Evolutionary conservation across 2,888 invertebrate genomes (phyloP).

Genomic region (Lycaena phlaeas): DNA sequence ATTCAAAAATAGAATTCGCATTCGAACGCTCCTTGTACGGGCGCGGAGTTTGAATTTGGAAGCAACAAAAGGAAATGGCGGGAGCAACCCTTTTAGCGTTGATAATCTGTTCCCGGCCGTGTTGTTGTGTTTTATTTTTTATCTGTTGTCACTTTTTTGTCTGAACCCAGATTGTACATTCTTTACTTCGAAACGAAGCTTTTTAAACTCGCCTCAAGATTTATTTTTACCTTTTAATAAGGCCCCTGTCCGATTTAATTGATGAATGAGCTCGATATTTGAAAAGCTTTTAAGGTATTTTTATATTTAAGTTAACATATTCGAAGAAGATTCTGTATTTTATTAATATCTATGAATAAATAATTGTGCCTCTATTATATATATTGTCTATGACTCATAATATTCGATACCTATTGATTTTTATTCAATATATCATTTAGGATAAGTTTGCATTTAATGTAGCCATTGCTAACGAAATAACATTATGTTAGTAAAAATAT

Average conservation of each 20-base stretch:
- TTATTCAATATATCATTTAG: too few relatives aligned
- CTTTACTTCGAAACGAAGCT: constrained; percentile 71
- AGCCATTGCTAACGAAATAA: too few relatives aligned
- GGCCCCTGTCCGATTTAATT: constrained; percentile 60
- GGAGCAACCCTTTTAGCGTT: constrained; percentile 74
- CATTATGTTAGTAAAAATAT: too few relatives aligned
- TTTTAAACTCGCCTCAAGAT: constrained; percentile 61
- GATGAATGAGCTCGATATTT: constrained; percentile 59
- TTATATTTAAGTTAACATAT: constrained; percentile 6
- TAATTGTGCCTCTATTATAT: too few relatives aligned
- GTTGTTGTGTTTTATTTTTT: constrained; percentile 57
- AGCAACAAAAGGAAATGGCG: constrained; percentile 70
- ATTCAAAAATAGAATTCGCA: constrained; percentile 73
- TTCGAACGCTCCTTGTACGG: constrained; percentile 72
- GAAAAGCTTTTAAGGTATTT: constrained; percentile 44
- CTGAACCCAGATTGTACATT: constrained; percentile 70
- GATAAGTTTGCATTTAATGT: too few relatives aligned
- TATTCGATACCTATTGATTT: too few relatives aligned
- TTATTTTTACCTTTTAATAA: constrained; percentile 63
- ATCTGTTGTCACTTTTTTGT: constrained; percentile 72
- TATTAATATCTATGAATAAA: too few relatives aligned
- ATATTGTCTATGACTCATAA: too few relatives aligned
- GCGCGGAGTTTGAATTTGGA: constrained; percentile 69
- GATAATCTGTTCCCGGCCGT: constrained; percentile 71
- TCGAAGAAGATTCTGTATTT: constrained; percentile 1